These are phyloP conservation scores for Lottia scabra DNA, from an alignment of 2,888 invertebrate genomes.

Conservation along the genomic window DNA sequence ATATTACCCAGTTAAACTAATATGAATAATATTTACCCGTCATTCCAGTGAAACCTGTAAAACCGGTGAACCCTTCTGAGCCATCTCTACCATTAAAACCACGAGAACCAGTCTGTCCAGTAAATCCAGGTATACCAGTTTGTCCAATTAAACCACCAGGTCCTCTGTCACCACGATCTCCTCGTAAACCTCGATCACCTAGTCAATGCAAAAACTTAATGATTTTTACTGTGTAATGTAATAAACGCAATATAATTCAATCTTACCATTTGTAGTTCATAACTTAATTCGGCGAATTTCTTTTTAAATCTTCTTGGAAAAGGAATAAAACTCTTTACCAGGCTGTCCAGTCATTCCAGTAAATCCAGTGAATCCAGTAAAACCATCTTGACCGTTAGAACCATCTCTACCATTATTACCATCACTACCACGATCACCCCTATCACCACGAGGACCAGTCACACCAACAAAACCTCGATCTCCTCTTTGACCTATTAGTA, in stretches of 20 bases:
- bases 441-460: neutral
- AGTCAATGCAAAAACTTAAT: too few species aligned
- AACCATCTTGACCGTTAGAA: neutral
- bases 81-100: conserved; percentile 6
- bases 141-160: too few species aligned
- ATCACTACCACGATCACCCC: too few species aligned
- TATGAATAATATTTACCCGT: neutral
- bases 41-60: neutral
- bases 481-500: neutral
- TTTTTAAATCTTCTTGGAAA: too few species aligned
- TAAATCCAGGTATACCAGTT: neutral
- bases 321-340: neutral
- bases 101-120: conserved; percentile 2
- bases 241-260: too few species aligned
- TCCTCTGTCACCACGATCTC: too few species aligned
- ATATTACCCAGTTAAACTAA: neutral
- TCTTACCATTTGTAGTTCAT: too few species aligned
- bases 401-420: too few species aligned
- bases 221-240: too few species aligned
- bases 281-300: too few species aligned
- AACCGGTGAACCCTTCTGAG: neutral
- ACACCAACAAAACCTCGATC: neutral
- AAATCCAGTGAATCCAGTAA: neutral
- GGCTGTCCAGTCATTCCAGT: neutral
- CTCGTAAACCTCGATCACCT: too few species aligned